These are phyloP conservation scores for Syndactyla subalaris DNA, from an alignment of 2,797 vertebrate genomes.

Conservation along the genomic window DNA sequence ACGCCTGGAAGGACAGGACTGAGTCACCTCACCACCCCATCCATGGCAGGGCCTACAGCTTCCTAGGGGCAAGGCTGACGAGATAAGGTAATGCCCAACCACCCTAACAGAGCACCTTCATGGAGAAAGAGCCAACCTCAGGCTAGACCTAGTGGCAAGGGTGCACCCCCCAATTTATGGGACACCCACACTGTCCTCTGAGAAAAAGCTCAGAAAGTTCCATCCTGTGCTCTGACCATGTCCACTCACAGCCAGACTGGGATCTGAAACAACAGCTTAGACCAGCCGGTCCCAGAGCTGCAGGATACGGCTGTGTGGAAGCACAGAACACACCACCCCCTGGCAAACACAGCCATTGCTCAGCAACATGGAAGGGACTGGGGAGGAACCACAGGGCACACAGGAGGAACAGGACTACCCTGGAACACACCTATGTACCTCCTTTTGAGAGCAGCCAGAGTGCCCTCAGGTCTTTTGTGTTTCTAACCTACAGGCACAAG, in stretches of 20 bases:
- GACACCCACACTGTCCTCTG: neutral
- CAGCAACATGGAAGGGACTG: too few relatives aligned
- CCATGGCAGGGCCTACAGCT: neutral
- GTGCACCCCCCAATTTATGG: neutral
- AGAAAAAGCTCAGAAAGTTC: neutral
- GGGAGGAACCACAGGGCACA: neutral
- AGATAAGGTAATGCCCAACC: neutral
- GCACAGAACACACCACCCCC: neutral
- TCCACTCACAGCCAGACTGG: neutral
- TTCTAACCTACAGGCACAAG: conserved; percentile 82
- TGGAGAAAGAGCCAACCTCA: neutral
- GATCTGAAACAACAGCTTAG: neutral
- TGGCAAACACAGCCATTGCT: neutral
- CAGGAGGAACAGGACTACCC: neutral
- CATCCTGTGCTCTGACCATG: neutral
- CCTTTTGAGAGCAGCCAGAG: neutral
- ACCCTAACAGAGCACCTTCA: neutral
- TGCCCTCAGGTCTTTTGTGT: neutral
- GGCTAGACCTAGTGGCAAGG: neutral
- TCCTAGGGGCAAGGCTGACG: neutral
- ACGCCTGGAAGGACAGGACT: neutral
- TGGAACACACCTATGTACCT: neutral
- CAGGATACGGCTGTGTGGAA: rapidly evolving
- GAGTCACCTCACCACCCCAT: neutral
- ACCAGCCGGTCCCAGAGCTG: neutral